A percentile compares a stretch with the other conserved stretches of the same genome.
Conservation (phyloP, 2,113 vertebrate species). For the Onychorhynchus coronatus region DNA sequence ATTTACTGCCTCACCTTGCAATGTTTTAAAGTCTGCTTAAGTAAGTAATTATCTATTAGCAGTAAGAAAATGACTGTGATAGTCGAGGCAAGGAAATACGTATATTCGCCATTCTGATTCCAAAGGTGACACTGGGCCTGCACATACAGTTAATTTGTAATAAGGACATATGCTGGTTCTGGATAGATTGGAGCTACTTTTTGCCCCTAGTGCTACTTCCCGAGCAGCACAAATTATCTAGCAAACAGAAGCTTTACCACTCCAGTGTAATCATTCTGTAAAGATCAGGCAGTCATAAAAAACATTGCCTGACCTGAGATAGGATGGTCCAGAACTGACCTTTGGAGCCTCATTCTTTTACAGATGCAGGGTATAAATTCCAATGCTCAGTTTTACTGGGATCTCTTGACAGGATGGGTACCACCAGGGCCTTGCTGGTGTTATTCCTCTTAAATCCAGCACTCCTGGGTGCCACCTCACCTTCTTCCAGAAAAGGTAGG, state of each 20-base stretch:
- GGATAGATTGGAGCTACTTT: neutral
- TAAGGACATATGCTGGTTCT: neutral
- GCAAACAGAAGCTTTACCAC: neutral
- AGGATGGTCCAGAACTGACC: neutral
- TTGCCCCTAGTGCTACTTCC: neutral
- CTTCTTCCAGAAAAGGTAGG: neutral
- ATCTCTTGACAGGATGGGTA: neutral
- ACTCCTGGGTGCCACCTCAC: neutral
- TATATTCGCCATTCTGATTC: neutral
- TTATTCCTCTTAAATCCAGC: neutral
- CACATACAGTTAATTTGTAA: neutral
- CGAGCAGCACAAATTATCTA: neutral
- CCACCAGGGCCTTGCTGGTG: neutral
- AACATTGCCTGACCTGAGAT: neutral
- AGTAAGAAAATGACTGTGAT: neutral
- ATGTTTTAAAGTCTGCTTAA: accelerated
- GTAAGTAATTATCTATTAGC: neutral
- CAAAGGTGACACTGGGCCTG: neutral
- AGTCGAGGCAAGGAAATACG: neutral
- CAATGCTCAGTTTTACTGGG: neutral
- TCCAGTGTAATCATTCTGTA: neutral
- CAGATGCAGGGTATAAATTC: constrained; percentile 1
- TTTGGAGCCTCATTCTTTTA: neutral
- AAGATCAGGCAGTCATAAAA: neutral
- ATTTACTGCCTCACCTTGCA: neutral